phyloP scores from a whole-genome alignment of 2,888 invertebrate genomes.

The Bedellia somnulentella region DNA sequence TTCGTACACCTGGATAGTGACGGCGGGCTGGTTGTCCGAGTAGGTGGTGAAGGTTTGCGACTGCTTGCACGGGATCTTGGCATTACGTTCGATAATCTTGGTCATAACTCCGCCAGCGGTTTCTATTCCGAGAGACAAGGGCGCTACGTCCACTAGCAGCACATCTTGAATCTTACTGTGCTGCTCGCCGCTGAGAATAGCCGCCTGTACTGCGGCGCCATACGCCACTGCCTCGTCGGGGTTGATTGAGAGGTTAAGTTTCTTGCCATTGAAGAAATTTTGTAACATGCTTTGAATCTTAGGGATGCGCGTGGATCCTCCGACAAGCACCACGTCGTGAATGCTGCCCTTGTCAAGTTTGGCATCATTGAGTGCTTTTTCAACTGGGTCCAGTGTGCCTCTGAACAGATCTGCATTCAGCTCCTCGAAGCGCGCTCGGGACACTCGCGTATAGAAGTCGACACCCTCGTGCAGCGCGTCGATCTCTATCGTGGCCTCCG shows the following conservation, averaged over 20 bases:
- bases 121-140: slow-evolving; percentile 74
- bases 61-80: slow-evolving; percentile 72
- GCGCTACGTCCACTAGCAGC: slow-evolving; percentile 60
- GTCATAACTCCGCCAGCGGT: slow-evolving; percentile 80
- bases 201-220: slow-evolving; percentile 75
- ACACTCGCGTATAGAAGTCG: slow-evolving; percentile 69
- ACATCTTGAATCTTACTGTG: slow-evolving; percentile 74
- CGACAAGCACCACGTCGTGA: slow-evolving; percentile 79
- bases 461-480: slow-evolving; percentile 74
- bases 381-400: slow-evolving; percentile 74
- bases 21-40: slow-evolving; percentile 77
- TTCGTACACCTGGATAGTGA: slow-evolving; percentile 73
- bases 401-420: slow-evolving; percentile 73
- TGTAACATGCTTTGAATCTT: slow-evolving; percentile 75
- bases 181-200: slow-evolving; percentile 72
- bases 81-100: slow-evolving; percentile 72
- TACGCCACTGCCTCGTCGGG: slow-evolving; percentile 83
- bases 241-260: slow-evolving; percentile 73
- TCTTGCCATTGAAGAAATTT: slow-evolving; percentile 75
- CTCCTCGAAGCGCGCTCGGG: slow-evolving; percentile 76
- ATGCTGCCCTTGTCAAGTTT: slow-evolving; percentile 76
- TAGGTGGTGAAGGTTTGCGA: slow-evolving; percentile 77
- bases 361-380: slow-evolving; percentile 76
- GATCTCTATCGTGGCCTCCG: slow-evolving; percentile 74
- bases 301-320: slow-evolving; percentile 79